Base-by-base conservation (phyloP, 1,140 invertebrate genomes). In the Brachionus sp. region DNA sequence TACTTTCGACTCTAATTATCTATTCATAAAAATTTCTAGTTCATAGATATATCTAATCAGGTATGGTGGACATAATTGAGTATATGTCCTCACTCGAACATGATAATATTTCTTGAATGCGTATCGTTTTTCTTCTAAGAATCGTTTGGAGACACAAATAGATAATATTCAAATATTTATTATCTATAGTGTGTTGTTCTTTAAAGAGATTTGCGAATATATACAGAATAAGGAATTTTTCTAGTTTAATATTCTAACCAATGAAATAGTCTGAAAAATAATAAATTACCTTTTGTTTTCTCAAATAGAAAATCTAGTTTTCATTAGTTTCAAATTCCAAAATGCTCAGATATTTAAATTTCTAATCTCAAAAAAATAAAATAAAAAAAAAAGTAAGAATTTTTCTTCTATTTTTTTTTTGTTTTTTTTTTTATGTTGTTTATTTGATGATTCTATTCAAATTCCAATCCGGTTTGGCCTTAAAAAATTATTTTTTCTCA, bases 111-210 rank as follows among this genome's bases (percentile, higher is more conserved):
- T 70, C 66, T 70, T 39, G 37, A 70, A 70, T 19, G 37, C 33
- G 66, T 70, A 70, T 70, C 66, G 25, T 66, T 66, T 66, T 66
- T 66, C 33, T 66, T 66, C n/a, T 33, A 10, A 66, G 64, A 66
- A 66, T 33, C 25, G 12, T 33, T 29, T 66, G 35, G 66, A 70
- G 66, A 39, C 62, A 66, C 29, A 66, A 7, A 66, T 37, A 70
- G 66, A 70, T 70, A 70, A 39, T 70, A 70, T 70, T 70, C 37
- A 70, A 70, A 70, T 70, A 70, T 70, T 70, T 70, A 70, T 70
- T 70, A 35, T 70, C 37, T 70, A 39, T 70, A 39, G 16, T 70
- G 44, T 50, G 29, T 57, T 6, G 16, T 33, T 13, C 37, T 33
- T 66, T 33, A 66, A 6, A 16, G 66, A 70, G 66, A 70, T 70